Percentiles rank a stretch among this genome's conserved stretches.
These are phyloP conservation scores for Brachyhypopomus gauderio DNA, from an alignment of 2,113 vertebrate genomes.

Conservation along the genomic window DNA sequence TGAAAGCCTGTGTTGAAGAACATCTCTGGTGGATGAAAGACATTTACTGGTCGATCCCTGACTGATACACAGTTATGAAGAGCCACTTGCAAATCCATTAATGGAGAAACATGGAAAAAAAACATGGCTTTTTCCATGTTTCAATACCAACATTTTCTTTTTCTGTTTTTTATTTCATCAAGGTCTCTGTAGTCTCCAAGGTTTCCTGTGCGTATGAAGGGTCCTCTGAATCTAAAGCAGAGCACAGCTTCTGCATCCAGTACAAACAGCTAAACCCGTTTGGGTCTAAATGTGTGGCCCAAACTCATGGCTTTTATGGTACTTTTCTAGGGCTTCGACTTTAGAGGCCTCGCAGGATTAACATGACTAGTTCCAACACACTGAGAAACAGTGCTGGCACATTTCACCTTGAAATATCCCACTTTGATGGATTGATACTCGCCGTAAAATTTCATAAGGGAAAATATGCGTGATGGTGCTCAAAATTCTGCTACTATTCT, in stretches of 20 bases:
- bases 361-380: conserved; percentile 19
- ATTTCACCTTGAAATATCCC: conserved; percentile 24
- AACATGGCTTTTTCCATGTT: not conserved
- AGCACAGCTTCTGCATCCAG: conserved; percentile 21
- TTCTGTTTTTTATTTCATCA: not conserved
- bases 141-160: too few relatives aligned
- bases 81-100: not conserved
- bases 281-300: conserved; percentile 43
- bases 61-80: not conserved
- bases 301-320: conserved; percentile 44
- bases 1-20: not conserved
- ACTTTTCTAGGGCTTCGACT: conserved; percentile 34
- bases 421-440: conserved; percentile 21
- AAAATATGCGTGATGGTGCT: not conserved
- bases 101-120: not conserved
- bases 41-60: not conserved
- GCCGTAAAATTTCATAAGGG: conserved; percentile 24
- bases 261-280: conserved; percentile 57
- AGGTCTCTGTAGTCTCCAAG: not conserved
- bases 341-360: conserved; percentile 36
- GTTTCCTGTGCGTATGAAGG: conserved; percentile 10
- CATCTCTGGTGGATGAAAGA: not conserved
- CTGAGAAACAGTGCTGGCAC: not conserved
- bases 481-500: not conserved
- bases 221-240: conserved; percentile 1